Percentiles rank a stretch among this genome's conserved stretches.
Evolutionary conservation across 2,113 vertebrate species (phyloP).

Genomic region (Pristiophorus japonicus): DNA sequence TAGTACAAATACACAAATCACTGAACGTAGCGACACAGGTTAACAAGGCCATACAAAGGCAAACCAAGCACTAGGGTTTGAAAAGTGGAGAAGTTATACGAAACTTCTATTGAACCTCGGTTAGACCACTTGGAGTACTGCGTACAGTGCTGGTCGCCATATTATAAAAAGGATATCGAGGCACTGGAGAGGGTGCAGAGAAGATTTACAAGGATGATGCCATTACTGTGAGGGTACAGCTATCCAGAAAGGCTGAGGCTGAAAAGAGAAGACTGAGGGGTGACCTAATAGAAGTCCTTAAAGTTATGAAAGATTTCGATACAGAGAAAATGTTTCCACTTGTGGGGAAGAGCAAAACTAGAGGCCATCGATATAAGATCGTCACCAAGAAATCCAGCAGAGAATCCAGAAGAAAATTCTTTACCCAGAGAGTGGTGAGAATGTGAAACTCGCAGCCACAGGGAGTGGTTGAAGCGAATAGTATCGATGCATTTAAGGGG

Average conservation of each 20-base stretch:
- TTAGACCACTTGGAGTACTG: too few relatives aligned
- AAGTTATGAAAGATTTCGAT: background rate
- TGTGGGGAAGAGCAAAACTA: background rate
- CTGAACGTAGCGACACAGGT: too few relatives aligned
- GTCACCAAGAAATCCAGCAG: background rate
- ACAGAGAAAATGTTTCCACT: background rate
- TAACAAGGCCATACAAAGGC: too few relatives aligned
- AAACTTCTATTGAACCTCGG: too few relatives aligned
- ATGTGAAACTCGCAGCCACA: background rate
- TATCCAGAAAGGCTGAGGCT: background rate
- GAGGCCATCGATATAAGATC: background rate
- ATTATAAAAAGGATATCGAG: too few relatives aligned
- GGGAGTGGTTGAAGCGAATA: background rate
- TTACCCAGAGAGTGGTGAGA: background rate
- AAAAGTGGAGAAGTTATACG: too few relatives aligned
- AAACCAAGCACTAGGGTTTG: too few relatives aligned
- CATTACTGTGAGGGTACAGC: background rate
- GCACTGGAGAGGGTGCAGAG: background rate
- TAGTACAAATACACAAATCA: too few relatives aligned
- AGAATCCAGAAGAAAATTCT: background rate
- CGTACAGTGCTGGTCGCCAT: too few relatives aligned
- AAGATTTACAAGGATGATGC: background rate
- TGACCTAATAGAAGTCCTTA: background rate
- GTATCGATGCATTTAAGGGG: background rate
- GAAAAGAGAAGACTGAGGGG: background rate